Evolutionary conservation across 2,113 vertebrate genomes (phyloP), one percentile per base, ranked within the genome.

Genomic region (Pterocles gutturalis): DNA sequence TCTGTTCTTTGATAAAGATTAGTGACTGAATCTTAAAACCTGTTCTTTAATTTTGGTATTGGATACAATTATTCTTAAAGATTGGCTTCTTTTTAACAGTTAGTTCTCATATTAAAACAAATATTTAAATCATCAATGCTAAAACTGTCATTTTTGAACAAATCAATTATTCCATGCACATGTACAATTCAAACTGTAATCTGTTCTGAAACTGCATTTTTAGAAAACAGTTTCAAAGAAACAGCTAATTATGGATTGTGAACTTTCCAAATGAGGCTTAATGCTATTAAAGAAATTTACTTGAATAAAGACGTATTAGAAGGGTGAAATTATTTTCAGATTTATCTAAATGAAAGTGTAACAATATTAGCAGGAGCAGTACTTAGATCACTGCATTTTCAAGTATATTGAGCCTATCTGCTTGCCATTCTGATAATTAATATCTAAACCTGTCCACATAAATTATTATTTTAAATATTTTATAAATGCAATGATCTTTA

Each of bases 181-280:
- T 36, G 7, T 71, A 43, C 66, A 33, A 79, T 71, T 84, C 80
- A 21, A 82, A 87, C 6, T 49, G 24, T 71, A 75, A 85, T 31
- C 51, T 83, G 7, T 54, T 86, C 41, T 54, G 31, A 84, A 95
- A 87, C 1, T 6, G 54, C 11, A 77, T 58, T 94, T 96, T 78
- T 84, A 83, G 34, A 14, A 83, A 70, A 3, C 4, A 36, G 6
- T 76, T 87, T 85, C 48, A 79, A 88, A 89, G 41, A 61, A 83
- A 46, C 9, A 84, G 33, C 36, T 88, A 75, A 85, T 95, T 95
- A 92, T 81, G 67, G 51, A 88, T 79, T 91, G 19, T 88, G 54
- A 82, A 83, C 46, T 95, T 96, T 94, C 64, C 22, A 85, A 94
- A 88, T 84, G 16, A 90, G 38, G 17, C 31, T 58, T 91, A 76